Percentiles rank a stretch among this genome's conserved stretches.
Conservation (phyloP, 2,797 vertebrate genomes). For the Hozukius guyotensis region DNA sequence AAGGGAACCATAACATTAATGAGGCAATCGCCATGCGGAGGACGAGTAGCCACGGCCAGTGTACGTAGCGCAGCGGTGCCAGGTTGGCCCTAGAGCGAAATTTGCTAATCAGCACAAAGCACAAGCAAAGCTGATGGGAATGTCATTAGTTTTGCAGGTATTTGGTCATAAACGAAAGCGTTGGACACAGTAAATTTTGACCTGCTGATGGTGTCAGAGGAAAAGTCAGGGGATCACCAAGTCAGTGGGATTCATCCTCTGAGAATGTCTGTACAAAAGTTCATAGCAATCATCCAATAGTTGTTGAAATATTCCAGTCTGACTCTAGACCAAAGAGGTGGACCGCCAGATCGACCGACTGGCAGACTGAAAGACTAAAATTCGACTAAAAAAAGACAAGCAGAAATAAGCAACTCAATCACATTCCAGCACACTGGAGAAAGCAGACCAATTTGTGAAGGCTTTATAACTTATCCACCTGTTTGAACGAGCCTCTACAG, state of each 20-base stretch:
- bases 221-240: not conserved
- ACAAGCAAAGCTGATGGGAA: not conserved
- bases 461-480: constrained; percentile 15
- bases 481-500: constrained; percentile 7
- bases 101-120: not conserved
- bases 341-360: not conserved
- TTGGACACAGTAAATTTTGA: not conserved
- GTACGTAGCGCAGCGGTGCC: too few species aligned
- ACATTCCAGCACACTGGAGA: constrained; percentile 4
- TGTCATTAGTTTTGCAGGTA: not conserved
- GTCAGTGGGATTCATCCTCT: not conserved
- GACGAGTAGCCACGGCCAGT: too few species aligned
- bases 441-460: constrained; percentile 14
- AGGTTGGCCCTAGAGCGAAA: too few species aligned
- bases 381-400: not conserved
- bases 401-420: not conserved
- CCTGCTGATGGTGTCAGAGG: not conserved
- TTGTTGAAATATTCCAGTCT: not conserved
- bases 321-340: not conserved
- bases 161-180: not conserved
- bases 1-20: too few species aligned
- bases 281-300: too few species aligned
- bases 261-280: not conserved
- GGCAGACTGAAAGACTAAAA: not conserved
- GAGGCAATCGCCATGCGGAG: too few species aligned